phyloP scores from a whole-genome alignment of 2,797 vertebrate genomes.

The Pygocentrus nattereri region DNA sequence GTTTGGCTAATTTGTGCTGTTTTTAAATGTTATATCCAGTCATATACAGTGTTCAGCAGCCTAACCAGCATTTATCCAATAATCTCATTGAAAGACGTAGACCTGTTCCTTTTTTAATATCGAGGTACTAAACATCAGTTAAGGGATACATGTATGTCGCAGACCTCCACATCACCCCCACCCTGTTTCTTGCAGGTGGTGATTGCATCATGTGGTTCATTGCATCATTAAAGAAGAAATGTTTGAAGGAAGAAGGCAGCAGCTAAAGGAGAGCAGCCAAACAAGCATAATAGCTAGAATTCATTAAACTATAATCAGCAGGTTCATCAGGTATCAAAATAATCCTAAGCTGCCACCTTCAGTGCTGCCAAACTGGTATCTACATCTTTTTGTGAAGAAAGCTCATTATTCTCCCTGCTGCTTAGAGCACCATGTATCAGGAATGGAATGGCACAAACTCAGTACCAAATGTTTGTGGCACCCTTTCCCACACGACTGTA shows the following conservation, averaged over 20 bases:
- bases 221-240: no score
- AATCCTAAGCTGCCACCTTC: neutral
- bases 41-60: no score
- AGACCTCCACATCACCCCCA: no score
- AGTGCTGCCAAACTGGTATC: slow-evolving; percentile 21
- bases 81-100: no score
- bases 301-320: neutral
- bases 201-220: no score
- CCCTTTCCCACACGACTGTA: neutral
- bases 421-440: slow-evolving; percentile 42
- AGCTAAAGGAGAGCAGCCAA: neutral
- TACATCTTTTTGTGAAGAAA: slow-evolving; percentile 5
- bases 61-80: no score
- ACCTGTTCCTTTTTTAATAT: no score
- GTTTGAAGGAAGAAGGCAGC: neutral
- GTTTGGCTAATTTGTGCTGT: no score
- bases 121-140: no score
- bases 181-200: no score
- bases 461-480: slow-evolving; percentile 1
- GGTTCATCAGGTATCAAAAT: neutral
- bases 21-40: no score
- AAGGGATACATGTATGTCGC: no score
- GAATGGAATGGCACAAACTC: slow-evolving; percentile 46
- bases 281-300: neutral
- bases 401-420: slow-evolving; percentile 66